phyloP scores from a whole-genome alignment of 2,888 invertebrate species.

The Malachius bipustulatus region DNA sequence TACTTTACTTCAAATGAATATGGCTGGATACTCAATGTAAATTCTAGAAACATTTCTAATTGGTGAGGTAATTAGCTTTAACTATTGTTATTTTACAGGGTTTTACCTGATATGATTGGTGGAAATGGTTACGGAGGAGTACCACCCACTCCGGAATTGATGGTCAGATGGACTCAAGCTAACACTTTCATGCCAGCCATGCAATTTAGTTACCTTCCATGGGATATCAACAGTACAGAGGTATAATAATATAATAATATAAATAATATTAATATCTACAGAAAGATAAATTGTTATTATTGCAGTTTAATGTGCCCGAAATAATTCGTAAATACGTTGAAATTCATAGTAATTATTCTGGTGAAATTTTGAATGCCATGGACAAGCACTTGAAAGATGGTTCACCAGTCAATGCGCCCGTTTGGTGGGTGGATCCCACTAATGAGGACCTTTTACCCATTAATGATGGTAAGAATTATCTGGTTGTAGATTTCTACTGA shows the following conservation, averaged over 20 bases:
- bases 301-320: conserved; percentile 42
- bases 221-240: conserved; percentile 48
- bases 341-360: conserved; percentile 50
- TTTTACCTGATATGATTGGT: conserved; percentile 72
- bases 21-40: conserved; percentile 37
- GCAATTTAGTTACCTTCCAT: conserved; percentile 71
- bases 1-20: conserved; percentile 49
- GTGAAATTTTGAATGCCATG: conserved; percentile 51
- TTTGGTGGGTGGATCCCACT: conserved; percentile 73
- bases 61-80: background rate
- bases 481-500: conserved; percentile 2
- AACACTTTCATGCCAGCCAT: conserved; percentile 66
- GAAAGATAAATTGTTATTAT: no score
- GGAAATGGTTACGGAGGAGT: conserved; percentile 34
- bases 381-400: conserved; percentile 46
- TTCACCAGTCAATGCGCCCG: conserved; percentile 63
- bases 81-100: no score
- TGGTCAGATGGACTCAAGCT: conserved; percentile 68
- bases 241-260: no score
- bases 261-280: no score
- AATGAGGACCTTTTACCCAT: conserved; percentile 48
- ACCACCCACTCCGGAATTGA: conserved; percentile 48
- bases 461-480: conserved; percentile 42
- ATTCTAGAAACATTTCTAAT: conserved; percentile 21
- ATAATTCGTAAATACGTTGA: conserved; percentile 53